Evolutionary conservation across 2,888 invertebrate genomes (phyloP).

Genomic region (Amitus sp.): DNA sequence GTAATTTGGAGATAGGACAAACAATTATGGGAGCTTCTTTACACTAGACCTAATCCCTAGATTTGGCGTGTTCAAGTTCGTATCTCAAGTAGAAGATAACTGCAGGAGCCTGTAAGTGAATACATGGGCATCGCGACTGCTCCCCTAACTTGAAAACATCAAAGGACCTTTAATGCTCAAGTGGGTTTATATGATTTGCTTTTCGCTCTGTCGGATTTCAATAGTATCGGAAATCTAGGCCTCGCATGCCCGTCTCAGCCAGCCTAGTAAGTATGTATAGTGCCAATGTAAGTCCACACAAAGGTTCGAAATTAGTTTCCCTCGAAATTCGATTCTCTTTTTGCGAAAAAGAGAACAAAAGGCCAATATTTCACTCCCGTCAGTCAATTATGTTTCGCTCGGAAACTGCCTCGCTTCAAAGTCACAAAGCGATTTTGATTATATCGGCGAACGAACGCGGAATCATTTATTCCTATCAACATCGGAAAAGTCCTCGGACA

Average conservation of each 20-base stretch:
- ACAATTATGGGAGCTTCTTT: conserved; percentile 9
- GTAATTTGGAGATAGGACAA: conserved; percentile 1
- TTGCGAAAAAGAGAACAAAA: conserved; percentile 22
- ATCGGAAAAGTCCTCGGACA: not conserved
- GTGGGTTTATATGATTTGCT: conserved; percentile 62
- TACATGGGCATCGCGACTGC: conserved; percentile 36
- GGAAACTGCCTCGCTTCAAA: not conserved
- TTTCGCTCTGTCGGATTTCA: conserved; percentile 62
- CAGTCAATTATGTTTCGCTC: conserved; percentile 24
- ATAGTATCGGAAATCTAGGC: conserved; percentile 61
- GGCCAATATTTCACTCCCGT: conserved; percentile 21
- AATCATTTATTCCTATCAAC: conserved; percentile 1
- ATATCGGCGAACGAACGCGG: not conserved
- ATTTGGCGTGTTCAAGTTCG: conserved; percentile 28
- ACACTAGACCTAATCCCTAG: conserved; percentile 13
- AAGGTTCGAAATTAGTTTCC: conserved; percentile 62
- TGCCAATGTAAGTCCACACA: conserved; percentile 51
- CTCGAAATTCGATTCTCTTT: conserved; percentile 57
- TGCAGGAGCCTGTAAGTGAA: conserved; percentile 38
- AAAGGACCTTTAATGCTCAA: conserved; percentile 53
- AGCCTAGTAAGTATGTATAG: no score
- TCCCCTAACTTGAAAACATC: conserved; percentile 51
- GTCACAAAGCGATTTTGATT: not conserved
- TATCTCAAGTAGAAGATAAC: conserved; percentile 35
- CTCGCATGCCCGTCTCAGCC: conserved; percentile 41